A percentile compares a stretch with the other conserved stretches of the same genome.
These are phyloP conservation scores for Nannospalax galili DNA, from an alignment of 2,113 vertebrate species.

Conservation along the genomic window DNA sequence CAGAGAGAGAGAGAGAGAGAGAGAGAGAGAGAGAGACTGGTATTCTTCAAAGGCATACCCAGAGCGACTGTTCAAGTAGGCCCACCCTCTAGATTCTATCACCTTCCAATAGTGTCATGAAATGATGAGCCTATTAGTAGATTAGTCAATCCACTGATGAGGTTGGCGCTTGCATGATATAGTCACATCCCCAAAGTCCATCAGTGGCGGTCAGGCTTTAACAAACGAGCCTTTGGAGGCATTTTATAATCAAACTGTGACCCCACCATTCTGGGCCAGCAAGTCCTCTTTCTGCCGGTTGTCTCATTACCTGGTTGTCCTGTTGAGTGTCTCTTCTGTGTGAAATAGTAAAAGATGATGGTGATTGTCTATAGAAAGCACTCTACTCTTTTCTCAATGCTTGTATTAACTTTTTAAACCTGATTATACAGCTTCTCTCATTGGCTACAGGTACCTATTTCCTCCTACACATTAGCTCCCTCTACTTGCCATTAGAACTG, in stretches of 20 bases:
- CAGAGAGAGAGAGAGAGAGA: background rate
- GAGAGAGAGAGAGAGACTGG: background rate
- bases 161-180: too few species aligned
- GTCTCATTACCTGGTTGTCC: background rate
- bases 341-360: background rate
- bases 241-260: background rate
- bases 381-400: background rate
- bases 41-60: background rate
- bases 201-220: background rate
- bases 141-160: background rate
- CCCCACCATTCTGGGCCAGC: background rate
- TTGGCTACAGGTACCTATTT: constrained; percentile 1
- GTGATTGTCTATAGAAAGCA: background rate
- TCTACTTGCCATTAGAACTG: background rate
- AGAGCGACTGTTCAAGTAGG: background rate
- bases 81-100: background rate
- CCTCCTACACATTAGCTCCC: background rate
- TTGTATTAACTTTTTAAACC: background rate
- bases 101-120: background rate
- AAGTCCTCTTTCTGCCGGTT: background rate
- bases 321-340: background rate
- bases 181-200: background rate
- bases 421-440: background rate
- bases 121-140: background rate
- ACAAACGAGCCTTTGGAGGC: background rate